Evolutionary conservation across 2,797 vertebrate genomes (phyloP).

Genomic region (Macropus fuliginosus): DNA sequence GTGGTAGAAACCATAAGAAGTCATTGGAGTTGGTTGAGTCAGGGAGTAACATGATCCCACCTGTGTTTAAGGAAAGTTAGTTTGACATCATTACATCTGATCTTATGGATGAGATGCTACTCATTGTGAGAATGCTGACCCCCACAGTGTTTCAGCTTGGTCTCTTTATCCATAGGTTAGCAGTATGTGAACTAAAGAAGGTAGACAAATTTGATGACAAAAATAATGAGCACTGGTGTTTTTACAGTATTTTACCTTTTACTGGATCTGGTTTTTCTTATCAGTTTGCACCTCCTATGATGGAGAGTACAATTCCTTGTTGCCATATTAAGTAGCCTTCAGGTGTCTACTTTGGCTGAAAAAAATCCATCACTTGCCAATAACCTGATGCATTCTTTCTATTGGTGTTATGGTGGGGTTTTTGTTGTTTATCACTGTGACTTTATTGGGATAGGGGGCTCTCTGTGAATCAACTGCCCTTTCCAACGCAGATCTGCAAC

Average conservation of each 20-base stretch:
- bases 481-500: neutral
- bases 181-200: neutral
- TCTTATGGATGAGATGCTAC: neutral
- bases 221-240: neutral
- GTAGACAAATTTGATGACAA: neutral
- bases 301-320: neutral
- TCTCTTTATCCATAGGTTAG: neutral
- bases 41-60: neutral
- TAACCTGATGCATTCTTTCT: neutral
- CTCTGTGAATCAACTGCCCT: neutral
- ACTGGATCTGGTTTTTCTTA: neutral
- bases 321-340: neutral
- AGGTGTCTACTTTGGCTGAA: neutral
- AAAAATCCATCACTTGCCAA: neutral
- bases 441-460: neutral
- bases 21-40: neutral
- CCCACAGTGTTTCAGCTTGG: neutral
- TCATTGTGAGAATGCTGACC: neutral
- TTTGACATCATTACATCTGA: neutral
- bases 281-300: neutral
- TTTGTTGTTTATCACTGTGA: neutral
- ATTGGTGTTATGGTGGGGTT: neutral
- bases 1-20: neutral
- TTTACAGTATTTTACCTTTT: neutral
- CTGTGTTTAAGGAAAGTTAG: neutral